These are phyloP conservation scores for Protonemura montana DNA, from an alignment of 2,888 invertebrate genomes.

Conservation along the genomic window DNA sequence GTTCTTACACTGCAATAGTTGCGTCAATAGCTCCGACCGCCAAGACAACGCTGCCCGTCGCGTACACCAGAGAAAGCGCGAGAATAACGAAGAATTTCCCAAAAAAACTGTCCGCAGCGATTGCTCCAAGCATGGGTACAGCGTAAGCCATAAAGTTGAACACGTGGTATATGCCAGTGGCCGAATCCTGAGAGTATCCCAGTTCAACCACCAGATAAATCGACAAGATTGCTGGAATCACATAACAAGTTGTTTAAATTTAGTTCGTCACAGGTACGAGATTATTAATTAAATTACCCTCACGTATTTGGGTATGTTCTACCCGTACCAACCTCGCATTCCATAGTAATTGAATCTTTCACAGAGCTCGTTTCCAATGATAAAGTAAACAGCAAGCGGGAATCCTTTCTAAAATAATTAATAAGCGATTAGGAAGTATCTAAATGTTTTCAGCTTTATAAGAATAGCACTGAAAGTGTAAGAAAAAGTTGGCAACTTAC, in stretches of 20 bases:
- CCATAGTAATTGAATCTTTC: conserved; percentile 98
- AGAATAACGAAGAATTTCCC: conserved; percentile 81
- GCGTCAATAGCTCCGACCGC: conserved; percentile 70
- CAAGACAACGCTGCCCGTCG: conserved; percentile 80
- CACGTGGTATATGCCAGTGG: conserved; percentile 68
- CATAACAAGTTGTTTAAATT: too few species aligned
- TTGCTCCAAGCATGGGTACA: conserved; percentile 70
- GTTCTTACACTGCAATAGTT: conserved; percentile 64
- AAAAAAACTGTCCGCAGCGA: conserved; percentile 70
- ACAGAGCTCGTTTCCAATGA: conserved; percentile 96
- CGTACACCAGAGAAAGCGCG: conserved; percentile 87
- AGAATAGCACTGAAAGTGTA: too few species aligned
- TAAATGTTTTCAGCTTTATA: too few species aligned
- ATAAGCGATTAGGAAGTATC: too few species aligned
- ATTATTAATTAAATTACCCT: too few species aligned
- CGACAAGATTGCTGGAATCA: conserved; percentile 66
- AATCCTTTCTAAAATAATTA: neutral
- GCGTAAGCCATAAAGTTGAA: conserved; percentile 71
- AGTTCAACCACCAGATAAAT: conserved; percentile 69
- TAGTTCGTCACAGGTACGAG: too few species aligned
- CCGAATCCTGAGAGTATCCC: conserved; percentile 61
- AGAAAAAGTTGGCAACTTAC: too few species aligned
- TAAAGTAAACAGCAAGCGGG: conserved; percentile 80
- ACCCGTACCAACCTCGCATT: conserved; percentile 83
- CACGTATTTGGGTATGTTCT: too few species aligned